phyloP scores from a whole-genome alignment of 2,113 vertebrate species.

The Tenrec ecaudatus region DNA sequence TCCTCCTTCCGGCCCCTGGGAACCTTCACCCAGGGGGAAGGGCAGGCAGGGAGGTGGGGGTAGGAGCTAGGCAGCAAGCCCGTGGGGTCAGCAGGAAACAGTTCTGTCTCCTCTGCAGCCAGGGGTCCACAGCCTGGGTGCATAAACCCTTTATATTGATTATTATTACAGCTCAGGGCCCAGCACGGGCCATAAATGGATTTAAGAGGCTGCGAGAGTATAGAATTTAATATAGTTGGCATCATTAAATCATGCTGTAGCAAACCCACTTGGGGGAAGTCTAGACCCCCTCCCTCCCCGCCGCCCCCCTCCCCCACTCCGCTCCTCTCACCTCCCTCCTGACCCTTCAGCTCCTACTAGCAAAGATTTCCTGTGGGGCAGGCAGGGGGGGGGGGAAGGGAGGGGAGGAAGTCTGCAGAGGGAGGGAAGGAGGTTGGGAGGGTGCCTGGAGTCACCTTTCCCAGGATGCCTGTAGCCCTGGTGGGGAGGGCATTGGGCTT shows the following conservation, averaged over 20 bases:
- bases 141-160: constrained; percentile 77
- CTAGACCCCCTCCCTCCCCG: not conserved
- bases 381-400: rapidly evolving
- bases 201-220: constrained; percentile 83
- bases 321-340: not conserved
- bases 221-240: constrained; percentile 82
- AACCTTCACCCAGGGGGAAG: not conserved
- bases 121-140: constrained; percentile 52
- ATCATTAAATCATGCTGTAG: constrained; percentile 72
- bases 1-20: not conserved
- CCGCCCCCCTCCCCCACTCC: not conserved
- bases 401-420: not conserved
- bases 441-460: not conserved
- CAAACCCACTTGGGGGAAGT: constrained; percentile 21
- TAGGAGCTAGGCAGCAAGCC: not conserved
- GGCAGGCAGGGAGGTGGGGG: not conserved
- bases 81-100: constrained; percentile 44
- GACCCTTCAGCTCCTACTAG: not conserved
- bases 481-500: constrained; percentile 46
- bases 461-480: constrained; percentile 27
- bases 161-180: constrained; percentile 81
- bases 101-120: constrained; percentile 54
- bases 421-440: not conserved
- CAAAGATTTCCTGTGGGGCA: not conserved
- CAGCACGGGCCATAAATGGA: constrained; percentile 76